A percentile compares a stretch with the other conserved stretches of the same genome.
phyloP scores from a whole-genome alignment of 2,113 vertebrate genomes.

The Amblyopsis rosae region DNA sequence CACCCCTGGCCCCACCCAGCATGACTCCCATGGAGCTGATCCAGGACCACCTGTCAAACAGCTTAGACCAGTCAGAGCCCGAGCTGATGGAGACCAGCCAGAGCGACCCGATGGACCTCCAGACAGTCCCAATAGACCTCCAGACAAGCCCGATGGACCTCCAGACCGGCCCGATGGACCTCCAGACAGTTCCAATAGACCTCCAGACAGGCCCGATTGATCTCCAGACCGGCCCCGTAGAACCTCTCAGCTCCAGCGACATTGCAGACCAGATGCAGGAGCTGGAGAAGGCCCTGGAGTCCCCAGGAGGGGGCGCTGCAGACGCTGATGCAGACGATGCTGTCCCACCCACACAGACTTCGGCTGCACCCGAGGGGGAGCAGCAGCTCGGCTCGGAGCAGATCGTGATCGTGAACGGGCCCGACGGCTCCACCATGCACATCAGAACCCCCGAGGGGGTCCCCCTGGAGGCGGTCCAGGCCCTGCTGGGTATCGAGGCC shows the following conservation, averaged over 20 bases:
- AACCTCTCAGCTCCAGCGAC: constrained; percentile 18
- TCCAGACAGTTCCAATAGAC: background rate
- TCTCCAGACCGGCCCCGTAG: background rate
- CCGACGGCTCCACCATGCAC: constrained; percentile 78
- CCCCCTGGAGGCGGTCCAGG: constrained; percentile 79
- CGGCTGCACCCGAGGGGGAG: constrained; percentile 4
- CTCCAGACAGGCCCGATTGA: background rate
- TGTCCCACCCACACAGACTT: background rate
- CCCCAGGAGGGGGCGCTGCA: background rate
- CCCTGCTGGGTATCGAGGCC: constrained; percentile 78
- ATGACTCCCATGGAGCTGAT: constrained; percentile 41
- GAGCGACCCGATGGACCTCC: background rate
- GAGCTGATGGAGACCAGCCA: constrained; percentile 10
- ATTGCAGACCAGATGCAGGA: constrained; percentile 53
- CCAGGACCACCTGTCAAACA: background rate
- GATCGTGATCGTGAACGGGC: constrained; percentile 74
- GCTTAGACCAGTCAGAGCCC: too few species aligned
- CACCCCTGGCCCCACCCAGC: background rate
- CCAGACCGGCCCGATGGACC: background rate
- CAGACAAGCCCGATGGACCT: background rate
- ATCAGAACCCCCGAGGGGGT: constrained; percentile 74
- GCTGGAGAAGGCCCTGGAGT: constrained; percentile 60
- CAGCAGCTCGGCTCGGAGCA: constrained; percentile 74
- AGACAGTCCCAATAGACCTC: background rate
- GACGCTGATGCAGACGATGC: background rate